Evolutionary conservation across 2,888 invertebrate genomes (phyloP).

Genomic region (Ellobium chinense): DNA sequence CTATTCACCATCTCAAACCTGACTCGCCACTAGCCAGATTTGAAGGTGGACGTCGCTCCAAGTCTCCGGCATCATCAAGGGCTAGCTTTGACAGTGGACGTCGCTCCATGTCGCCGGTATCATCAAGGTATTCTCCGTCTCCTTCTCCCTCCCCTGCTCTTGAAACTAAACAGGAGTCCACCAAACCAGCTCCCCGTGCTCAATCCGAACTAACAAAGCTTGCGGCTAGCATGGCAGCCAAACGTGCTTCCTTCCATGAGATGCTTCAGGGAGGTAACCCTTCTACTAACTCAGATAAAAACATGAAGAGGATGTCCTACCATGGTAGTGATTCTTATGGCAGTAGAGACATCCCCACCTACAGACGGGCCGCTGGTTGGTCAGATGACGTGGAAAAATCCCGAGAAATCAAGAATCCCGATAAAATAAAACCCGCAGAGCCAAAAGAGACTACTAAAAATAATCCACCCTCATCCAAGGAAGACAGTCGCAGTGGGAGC

Average conservation of each 20-base stretch:
- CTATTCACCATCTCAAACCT: background rate
- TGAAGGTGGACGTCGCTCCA: slow-evolving; percentile 2
- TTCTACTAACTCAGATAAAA: background rate
- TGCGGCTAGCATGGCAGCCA: slow-evolving; percentile 2
- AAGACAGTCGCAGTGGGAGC: background rate
- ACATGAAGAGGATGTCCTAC: slow-evolving; percentile 23
- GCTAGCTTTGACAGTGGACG: background rate
- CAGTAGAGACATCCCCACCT: slow-evolving; percentile 31
- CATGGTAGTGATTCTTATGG: slow-evolving; percentile 24
- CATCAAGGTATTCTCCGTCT: background rate
- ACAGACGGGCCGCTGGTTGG: slow-evolving; percentile 37
- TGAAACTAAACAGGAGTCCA: background rate
- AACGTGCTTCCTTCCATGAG: slow-evolving; percentile 41
- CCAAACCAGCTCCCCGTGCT: background rate
- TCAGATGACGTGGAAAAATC: slow-evolving; percentile 29
- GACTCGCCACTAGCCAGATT: background rate
- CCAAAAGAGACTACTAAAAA: background rate
- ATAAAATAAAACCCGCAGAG: background rate
- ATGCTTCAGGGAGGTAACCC: background rate
- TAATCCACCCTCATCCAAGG: background rate
- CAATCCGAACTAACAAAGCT: slow-evolving; percentile 28
- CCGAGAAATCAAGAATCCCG: background rate
- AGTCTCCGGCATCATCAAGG: slow-evolving; percentile 5
- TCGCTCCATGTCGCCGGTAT: slow-evolving; percentile 23
- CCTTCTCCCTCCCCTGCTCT: background rate